These are phyloP conservation scores for Danio tinwini DNA, from an alignment of 2,797 vertebrate species.

Conservation along the genomic window DNA sequence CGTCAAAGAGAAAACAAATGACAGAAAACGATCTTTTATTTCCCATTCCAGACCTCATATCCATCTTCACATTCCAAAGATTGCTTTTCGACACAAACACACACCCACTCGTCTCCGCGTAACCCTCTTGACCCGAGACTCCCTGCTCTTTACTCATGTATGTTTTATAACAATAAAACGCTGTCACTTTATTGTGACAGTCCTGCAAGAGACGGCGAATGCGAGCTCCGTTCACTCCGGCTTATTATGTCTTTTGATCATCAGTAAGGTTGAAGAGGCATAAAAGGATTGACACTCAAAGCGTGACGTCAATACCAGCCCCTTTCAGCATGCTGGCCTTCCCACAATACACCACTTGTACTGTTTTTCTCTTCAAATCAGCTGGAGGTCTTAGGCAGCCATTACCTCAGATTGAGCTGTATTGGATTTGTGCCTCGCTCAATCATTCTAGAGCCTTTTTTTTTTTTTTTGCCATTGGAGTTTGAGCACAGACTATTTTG, in stretches of 20 bases:
- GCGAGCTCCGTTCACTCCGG: constrained; percentile 27
- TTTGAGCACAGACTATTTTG: constrained; percentile 77
- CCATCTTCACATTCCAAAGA: background rate
- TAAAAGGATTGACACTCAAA: constrained; percentile 48
- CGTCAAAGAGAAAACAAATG: constrained; percentile 15
- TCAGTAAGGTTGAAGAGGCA: constrained; percentile 51
- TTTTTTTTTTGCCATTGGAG: constrained; percentile 73
- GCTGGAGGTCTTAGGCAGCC: constrained; percentile 76
- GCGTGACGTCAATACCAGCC: constrained; percentile 52
- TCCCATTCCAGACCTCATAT: constrained; percentile 12
- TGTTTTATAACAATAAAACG: background rate
- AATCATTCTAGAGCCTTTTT: constrained; percentile 74
- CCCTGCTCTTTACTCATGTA: background rate
- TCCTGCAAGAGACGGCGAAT: constrained; percentile 1
- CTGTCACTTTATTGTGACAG: constrained; percentile 10
- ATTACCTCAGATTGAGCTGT: constrained; percentile 78
- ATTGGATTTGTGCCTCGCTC: constrained; percentile 78
- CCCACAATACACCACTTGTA: constrained; percentile 58
- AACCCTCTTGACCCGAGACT: background rate
- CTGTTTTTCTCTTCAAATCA: constrained; percentile 70
- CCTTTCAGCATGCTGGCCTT: constrained; percentile 41
- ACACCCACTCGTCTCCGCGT: background rate
- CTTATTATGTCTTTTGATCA: constrained; percentile 47
- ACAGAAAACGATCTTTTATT: constrained; percentile 7
- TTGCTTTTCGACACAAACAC: background rate